These are phyloP conservation scores for Mus pahari DNA, from an alignment of 2,113 vertebrate genomes.

Conservation along the genomic window DNA sequence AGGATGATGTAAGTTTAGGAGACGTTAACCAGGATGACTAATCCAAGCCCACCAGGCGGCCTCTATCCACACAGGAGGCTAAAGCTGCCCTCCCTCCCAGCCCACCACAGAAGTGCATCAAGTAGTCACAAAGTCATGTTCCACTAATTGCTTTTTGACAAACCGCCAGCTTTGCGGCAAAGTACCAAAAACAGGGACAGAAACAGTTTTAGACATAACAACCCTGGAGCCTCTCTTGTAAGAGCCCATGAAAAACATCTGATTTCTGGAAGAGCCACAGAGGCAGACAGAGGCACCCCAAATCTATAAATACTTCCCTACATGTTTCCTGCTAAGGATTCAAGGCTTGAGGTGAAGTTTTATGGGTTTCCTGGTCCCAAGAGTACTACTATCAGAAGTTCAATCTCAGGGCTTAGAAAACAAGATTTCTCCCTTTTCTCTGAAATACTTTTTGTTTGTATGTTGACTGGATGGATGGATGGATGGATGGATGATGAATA, in stretches of 20 bases:
- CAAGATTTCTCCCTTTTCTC: not conserved
- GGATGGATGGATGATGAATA: not conserved
- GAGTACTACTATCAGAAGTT: not conserved
- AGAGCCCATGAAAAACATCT: not conserved
- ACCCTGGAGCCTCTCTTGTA: not conserved
- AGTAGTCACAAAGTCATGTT: not conserved
- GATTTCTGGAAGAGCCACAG: not conserved
- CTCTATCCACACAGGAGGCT: not conserved
- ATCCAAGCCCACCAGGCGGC: not conserved
- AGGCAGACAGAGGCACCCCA: not conserved
- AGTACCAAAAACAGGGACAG: slow-evolving; percentile 28
- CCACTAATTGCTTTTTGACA: slow-evolving; percentile 62
- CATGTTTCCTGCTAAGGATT: not conserved
- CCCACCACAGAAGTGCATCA: not conserved
- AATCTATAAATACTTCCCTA: too few species aligned
- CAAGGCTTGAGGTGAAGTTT: rapidly evolving
- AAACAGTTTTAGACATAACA: slow-evolving; percentile 3
- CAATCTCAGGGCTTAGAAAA: not conserved
- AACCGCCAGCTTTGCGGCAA: slow-evolving; percentile 53
- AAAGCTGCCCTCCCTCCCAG: not conserved
- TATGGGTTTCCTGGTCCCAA: not conserved
- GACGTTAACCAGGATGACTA: slow-evolving; percentile 36
- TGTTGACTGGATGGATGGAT: not conserved
- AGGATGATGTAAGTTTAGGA: slow-evolving; percentile 6
- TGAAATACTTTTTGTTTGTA: not conserved